Base-by-base conservation (phyloP, 2,888 invertebrate species). In the Cephus pulcher region DNA sequence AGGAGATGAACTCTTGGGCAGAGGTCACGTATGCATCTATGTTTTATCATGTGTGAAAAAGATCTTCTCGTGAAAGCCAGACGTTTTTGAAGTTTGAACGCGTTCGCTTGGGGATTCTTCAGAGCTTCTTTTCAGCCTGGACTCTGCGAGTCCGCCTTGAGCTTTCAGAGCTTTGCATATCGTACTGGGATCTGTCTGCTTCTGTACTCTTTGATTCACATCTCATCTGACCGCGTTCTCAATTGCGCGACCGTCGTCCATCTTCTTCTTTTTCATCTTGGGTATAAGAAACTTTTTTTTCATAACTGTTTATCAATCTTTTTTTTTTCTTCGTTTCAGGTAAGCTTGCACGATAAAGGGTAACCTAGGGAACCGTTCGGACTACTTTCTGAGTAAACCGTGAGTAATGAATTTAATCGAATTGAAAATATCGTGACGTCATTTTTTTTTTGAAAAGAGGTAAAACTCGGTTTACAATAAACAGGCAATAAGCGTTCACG, bases 151-250 rank as follows among this genome's bases (percentile, higher is more conserved):
- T 56, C 23, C 56, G 56, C 56, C 56, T 56, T 56, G 1, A 56
- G 56, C 71, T 85, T 85, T 86, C 81, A 84, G 40, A 79, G 69
- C 77, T 78, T 80, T 84, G 87, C 87, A 87, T 88, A 87, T 88
- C 88, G 82, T 87, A 88, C 86, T 84, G 82, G 84, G 76, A 86
- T 88, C 87, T 86, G 83, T 84, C 85, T 83, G 83, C 79, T 56
- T 56, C 56, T 56, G 6, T 23, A 23, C 56, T 56, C 56, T 56
- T 56, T 56, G 71, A 71, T 71, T 71, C 71, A 15, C 71, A 23
- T 32, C 81, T 86, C 87, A 87, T 85, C 83, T 85, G 83, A 79
- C 82, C 83, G 81, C 86, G 71, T 71, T 56, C 56, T 56, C 56
- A 56, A 56, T 56, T 56, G 56, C 56, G 23, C 56, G 56, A 56